Base-by-base conservation (phyloP, 2,888 invertebrate species). In the Noctua pronuba region DNA sequence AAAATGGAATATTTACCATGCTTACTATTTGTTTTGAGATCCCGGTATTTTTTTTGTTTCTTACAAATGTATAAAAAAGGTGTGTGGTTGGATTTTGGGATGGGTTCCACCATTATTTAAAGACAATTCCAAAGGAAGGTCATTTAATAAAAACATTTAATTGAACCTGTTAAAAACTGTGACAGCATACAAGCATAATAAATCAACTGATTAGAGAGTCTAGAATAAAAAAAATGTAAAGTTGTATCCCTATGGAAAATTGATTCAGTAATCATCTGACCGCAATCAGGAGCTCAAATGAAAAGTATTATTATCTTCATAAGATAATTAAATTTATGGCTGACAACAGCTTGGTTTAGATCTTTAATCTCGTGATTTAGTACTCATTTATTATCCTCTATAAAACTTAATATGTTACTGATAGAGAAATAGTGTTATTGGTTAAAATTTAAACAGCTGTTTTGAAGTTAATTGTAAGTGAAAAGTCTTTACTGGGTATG, bases 261-360 rank as follows among this genome's bases (percentile, higher is more conserved):
- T 13, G 11, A 65, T 65, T n/a, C 58, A 70, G 46, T 65, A 49
- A 71, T 16, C 16, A 16, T 49, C 31, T 10, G 2, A 49, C 10
- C 28, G 49, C 28, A 62, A 69, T 60, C n/a, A 28, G 1, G 2
- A 24, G 24, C 41, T 80, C 38, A 73, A 80, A 69, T 44, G 55
- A 74, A 74, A 73, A 65, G 6, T 18, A 44, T 3, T 69, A 24
- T 24, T 75, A 82, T 76, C 76, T 67, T 46, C 46, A 35, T 55
- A 62, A 58, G 80, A 81, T 82, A 76, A 58, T 71, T 80, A 65
- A 28, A 76, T 82, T 82, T 81, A 81, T 76, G 21, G 67, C 77
- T 68, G 28, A 76, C 70, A 81, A 76, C 55, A 62, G 62, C 31
- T 81, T 74, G 44, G 10, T 58, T 69, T 58, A 58, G 58, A 68